Evolutionary conservation across 2,113 vertebrate species (phyloP).

Genomic region (Clarias macrocephalus): DNA sequence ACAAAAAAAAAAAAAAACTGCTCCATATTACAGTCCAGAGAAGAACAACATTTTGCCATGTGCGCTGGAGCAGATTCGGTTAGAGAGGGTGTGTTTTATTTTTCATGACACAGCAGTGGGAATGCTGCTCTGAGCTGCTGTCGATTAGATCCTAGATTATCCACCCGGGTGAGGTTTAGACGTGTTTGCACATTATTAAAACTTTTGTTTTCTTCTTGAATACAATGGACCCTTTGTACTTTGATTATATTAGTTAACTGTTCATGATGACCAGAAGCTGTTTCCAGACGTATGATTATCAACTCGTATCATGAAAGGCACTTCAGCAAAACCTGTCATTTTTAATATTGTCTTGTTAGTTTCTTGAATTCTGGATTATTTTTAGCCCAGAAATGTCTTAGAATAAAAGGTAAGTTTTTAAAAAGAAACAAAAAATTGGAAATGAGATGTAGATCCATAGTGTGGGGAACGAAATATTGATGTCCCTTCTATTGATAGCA

Average conservation of each 20-base stretch:
- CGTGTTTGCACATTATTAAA: not conserved
- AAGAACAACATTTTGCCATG: not conserved
- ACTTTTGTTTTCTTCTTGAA: not conserved
- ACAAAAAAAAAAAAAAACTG: not conserved
- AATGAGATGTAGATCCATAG: not conserved
- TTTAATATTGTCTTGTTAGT: not conserved
- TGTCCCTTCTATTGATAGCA: no score
- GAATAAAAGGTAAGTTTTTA: not conserved
- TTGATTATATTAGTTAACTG: not conserved
- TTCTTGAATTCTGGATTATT: not conserved
- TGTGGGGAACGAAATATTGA: not conserved
- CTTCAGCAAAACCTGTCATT: not conserved
- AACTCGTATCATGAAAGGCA: no score
- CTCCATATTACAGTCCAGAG: not conserved
- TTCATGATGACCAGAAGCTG: no score
- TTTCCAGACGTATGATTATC: not conserved
- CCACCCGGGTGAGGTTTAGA: not conserved
- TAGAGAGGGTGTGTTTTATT: not conserved
- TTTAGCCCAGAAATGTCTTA: not conserved
- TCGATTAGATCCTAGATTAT: constrained; percentile 20
- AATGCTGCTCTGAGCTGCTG: constrained; percentile 3
- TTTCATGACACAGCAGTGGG: constrained; percentile 1
- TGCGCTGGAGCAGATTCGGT: constrained; percentile 23
- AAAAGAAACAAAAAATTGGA: not conserved
- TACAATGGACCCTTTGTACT: not conserved